phyloP scores from a whole-genome alignment of 2,113 vertebrate species.

The Melanerpes formicivorus region DNA sequence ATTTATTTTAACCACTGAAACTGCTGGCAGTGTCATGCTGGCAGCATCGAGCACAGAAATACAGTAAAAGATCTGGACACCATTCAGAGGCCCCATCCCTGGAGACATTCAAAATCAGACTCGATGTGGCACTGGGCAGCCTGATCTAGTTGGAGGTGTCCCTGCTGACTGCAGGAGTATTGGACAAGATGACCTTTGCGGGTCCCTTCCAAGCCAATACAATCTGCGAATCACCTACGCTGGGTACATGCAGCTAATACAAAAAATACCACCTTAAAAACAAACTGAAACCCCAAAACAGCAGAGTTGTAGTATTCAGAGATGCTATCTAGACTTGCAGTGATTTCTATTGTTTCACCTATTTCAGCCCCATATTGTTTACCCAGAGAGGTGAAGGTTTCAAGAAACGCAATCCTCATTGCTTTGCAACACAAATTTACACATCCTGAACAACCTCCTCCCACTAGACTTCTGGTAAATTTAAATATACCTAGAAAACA shows the following conservation, averaged over 20 bases:
- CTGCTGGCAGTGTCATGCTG: neutral
- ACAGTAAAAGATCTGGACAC: neutral
- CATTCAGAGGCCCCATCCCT: too few species aligned
- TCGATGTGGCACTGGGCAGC: too few species aligned
- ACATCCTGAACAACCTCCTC: neutral
- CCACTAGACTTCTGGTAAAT: neutral
- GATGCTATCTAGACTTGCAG: neutral
- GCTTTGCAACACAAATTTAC: slow-evolving; percentile 39
- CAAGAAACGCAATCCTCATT: neutral
- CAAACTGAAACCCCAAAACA: neutral
- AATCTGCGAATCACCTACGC: neutral
- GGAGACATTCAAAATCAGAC: too few species aligned
- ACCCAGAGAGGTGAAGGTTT: neutral
- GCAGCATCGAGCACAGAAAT: neutral
- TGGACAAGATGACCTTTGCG: too few species aligned
- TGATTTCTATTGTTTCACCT: neutral
- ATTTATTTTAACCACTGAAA: neutral
- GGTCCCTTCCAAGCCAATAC: too few species aligned
- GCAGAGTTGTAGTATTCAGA: neutral
- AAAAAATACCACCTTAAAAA: neutral
- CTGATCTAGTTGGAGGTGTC: too few species aligned
- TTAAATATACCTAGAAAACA: neutral
- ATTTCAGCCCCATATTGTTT: neutral
- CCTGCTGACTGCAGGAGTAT: too few species aligned
- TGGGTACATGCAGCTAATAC: neutral